Conservation (phyloP, 2,888 invertebrate genomes). For the Xestia c-nigrum region DNA sequence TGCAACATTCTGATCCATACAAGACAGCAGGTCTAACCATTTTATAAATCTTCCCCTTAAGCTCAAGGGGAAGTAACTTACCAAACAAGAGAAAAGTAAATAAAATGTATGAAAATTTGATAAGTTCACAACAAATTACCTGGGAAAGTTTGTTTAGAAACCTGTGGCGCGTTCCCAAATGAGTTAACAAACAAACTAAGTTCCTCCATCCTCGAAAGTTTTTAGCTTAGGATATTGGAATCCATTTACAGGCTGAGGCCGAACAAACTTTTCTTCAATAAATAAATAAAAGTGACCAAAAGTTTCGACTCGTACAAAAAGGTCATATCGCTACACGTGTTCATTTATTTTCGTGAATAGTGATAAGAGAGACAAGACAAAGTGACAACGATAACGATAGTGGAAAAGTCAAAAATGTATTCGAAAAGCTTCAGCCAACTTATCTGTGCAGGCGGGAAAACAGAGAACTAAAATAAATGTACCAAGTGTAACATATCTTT, state of each 20-base stretch:
- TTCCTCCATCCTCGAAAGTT: conserved; percentile 36
- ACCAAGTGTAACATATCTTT: background rate
- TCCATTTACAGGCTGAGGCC: conserved; percentile 14
- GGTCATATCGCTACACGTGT: background rate
- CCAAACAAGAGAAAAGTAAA: conserved; percentile 16
- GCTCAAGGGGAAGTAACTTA: background rate
- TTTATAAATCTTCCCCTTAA: too few relatives aligned
- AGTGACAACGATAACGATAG: background rate
- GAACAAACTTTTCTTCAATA: conserved; percentile 11
- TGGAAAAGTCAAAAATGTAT: background rate
- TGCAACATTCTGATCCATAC: too few relatives aligned
- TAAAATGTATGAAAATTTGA: conserved; percentile 35
- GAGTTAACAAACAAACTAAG: conserved; percentile 56
- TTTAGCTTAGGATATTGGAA: conserved; percentile 37
- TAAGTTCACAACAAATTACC: conserved; percentile 46
- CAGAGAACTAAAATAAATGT: background rate
- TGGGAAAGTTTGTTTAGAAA: conserved; percentile 34
- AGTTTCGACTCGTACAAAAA: background rate
- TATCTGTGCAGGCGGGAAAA: background rate
- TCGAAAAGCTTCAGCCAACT: background rate
- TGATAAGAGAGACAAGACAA: background rate
- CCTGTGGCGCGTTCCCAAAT: conserved; percentile 57
- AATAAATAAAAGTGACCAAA: background rate
- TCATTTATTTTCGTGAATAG: background rate
- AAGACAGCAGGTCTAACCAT: too few relatives aligned